Evolutionary conservation across 2,888 invertebrate species (phyloP).

Genomic region (Xylota segnis): DNA sequence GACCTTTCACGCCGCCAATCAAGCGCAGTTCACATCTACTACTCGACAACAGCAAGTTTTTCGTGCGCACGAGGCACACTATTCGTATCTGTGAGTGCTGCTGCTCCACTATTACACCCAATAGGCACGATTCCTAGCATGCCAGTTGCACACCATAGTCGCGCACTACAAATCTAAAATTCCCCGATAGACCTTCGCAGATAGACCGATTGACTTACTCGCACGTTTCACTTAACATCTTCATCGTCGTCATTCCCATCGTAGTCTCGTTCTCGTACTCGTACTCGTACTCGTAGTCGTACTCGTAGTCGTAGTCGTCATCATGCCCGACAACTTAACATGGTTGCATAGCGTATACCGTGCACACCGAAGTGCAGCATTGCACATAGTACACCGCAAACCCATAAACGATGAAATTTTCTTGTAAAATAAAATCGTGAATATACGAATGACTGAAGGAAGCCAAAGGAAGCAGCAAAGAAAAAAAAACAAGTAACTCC

Average conservation of each 20-base stretch:
- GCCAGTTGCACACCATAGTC: slow-evolving; percentile 37
- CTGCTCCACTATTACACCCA: slow-evolving; percentile 68
- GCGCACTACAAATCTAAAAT: slow-evolving; percentile 71
- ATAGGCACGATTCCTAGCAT: slow-evolving; percentile 69
- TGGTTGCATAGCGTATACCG: slow-evolving; percentile 32
- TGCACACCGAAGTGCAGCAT: slow-evolving; percentile 33
- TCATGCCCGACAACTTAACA: slow-evolving; percentile 54
- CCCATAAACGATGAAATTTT: slow-evolving; percentile 37
- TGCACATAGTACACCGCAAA: slow-evolving; percentile 27
- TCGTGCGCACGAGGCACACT: slow-evolving; percentile 66
- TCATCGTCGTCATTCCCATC: slow-evolving; percentile 53
- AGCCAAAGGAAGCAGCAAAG: background rate
- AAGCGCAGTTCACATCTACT: slow-evolving; percentile 65
- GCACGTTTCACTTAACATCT: slow-evolving; percentile 76
- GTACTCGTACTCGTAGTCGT: background rate
- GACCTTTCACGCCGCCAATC: slow-evolving; percentile 77
- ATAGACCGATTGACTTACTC: slow-evolving; percentile 76
- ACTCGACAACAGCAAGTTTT: slow-evolving; percentile 50
- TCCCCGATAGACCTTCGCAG: slow-evolving; percentile 72
- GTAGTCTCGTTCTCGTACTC: slow-evolving; percentile 17
- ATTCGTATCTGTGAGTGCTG: slow-evolving; percentile 28
- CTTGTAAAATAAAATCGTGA: slow-evolving; percentile 46
- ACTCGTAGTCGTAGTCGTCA: slow-evolving; percentile 37
- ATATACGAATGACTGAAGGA: slow-evolving; percentile 22
- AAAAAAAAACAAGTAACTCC: background rate